Evolutionary conservation across 2,888 invertebrate genomes (phyloP).

Genomic region (Myathropa florea): DNA sequence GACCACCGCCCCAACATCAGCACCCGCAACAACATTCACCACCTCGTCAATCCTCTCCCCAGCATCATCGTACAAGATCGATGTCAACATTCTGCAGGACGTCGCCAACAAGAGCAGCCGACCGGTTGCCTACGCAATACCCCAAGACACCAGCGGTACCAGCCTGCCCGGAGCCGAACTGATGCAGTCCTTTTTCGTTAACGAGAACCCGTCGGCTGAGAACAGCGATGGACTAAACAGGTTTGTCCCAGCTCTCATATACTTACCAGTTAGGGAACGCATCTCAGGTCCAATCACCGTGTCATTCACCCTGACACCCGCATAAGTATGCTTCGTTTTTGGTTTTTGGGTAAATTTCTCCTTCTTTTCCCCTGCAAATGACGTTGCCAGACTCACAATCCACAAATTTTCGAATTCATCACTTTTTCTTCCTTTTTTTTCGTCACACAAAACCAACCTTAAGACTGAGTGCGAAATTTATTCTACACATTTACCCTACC

Average conservation of each 20-base stretch:
- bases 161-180: constrained; percentile 80
- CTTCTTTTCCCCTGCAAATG: background rate
- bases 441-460: constrained; percentile 45
- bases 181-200: constrained; percentile 96
- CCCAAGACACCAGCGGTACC: constrained; percentile 79
- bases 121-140: constrained; percentile 86
- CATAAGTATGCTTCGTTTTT: constrained; percentile 82
- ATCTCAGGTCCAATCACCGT: constrained; percentile 93
- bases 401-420: background rate
- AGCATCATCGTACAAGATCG: constrained; percentile 58
- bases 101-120: constrained; percentile 78
- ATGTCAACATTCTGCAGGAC: constrained; percentile 74
- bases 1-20: constrained; percentile 55
- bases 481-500: constrained; percentile 52
- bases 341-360: background rate
- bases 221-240: constrained; percentile 78
- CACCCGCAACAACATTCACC: constrained; percentile 33
- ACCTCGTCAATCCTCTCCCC: constrained; percentile 42
- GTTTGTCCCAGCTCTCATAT: constrained; percentile 95
- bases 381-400: constrained; percentile 38
- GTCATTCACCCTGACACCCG: constrained; percentile 96
- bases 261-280: constrained; percentile 94
- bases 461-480: constrained; percentile 70
- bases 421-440: background rate
- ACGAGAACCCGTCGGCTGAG: constrained; percentile 81